Base-by-base conservation (phyloP, 2,888 invertebrate species). In the Dicycla oo region DNA sequence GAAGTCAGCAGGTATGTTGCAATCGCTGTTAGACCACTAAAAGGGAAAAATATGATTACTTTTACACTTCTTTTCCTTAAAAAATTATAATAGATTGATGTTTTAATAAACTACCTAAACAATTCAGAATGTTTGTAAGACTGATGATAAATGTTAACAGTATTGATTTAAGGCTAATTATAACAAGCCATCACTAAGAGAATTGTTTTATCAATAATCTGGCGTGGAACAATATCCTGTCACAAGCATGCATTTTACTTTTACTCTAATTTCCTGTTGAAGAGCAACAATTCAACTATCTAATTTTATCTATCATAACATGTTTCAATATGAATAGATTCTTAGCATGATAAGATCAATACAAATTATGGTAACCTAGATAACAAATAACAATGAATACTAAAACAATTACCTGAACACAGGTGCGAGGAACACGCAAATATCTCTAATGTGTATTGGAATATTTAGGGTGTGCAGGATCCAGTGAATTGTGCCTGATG, bases 371-470 rank as follows among this genome's bases (percentile, higher is more conserved):
- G 45, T 47, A 69, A 57, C 67, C 51, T 57, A 73, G 10, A 70
- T 73, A 61, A 54, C 13, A 60, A 60, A 68, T 57, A 51, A 34
- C 18, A 40, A 75, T 43, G 3, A 57, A 26, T 62, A 47, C 6
- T 8, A 67, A 66, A 72, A 64, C n/a, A 70, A 66, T 87, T 96
- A 98, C 98, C 98, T 98, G 96, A 99, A 99, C 62, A 99, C 97
- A 64, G 99, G 99, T 53, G 99, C 99, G 85, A 99, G 97, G 93
- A 99, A 99, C 69, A 99, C 99, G 94, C 99, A 99, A 87, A 99
- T 98, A 94, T 99, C 99, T 90, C 99, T 97, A 88, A 99, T 99
- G 94, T 99, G 99, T 83, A 99, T 97, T 80, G 99, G 99, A 94
- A 99, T 99, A 94, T 99, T 98, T 63, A 99, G 95, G 63, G 98